Evolutionary conservation across 2,113 vertebrate species (phyloP), one percentile per base, ranked within the genome.

Genomic region (Eurystomus gularis): DNA sequence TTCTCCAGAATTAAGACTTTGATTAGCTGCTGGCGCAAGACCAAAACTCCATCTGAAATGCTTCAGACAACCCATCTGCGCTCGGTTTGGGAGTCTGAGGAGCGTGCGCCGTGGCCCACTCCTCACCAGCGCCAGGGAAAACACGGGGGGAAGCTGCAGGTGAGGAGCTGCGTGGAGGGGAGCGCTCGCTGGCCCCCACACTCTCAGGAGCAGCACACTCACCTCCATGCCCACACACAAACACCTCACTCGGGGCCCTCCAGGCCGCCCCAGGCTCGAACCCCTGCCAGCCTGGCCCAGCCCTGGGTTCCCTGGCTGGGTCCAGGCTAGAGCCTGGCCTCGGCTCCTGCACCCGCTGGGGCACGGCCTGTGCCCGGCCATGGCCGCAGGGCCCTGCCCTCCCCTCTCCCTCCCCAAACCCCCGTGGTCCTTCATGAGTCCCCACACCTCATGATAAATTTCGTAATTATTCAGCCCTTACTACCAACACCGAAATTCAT

Each of bases 391-490:
- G 25, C 17, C 29, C 17, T 46, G 6, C 51, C 48, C 18, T 17
- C 5, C 19, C 26, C 10, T 28, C 18, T 6, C 97, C 98, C 98
- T 98, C 98, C 98, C 98, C 97, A 97, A 98, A 98, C 96, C 98
- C 98, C 96, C 89, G 91, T 96, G 98, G 98, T 98, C 98, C 98
- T 98, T 98, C 99, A 98, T 96, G 98, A 99, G 98, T 98, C 97
- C 97, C 98, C 95, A 91, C 98, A 98, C 98, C 98, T 98, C 97
- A 95, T 99, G 99, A 99, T 99, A 98, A 98, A 99, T 99, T 98
- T 98, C 97, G 97, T 98, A 99, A 99, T 99, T 99, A 99, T 98
- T 99, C 98, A 98, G 98, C 98, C 98, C 98, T 98, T 98, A 97
- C 98, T 98, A 98, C 98, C 97, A 97, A 97, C 98, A 98, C 97